These are phyloP conservation scores for Eurypyga helias DNA, from an alignment of 2,113 vertebrate species.

Conservation along the genomic window DNA sequence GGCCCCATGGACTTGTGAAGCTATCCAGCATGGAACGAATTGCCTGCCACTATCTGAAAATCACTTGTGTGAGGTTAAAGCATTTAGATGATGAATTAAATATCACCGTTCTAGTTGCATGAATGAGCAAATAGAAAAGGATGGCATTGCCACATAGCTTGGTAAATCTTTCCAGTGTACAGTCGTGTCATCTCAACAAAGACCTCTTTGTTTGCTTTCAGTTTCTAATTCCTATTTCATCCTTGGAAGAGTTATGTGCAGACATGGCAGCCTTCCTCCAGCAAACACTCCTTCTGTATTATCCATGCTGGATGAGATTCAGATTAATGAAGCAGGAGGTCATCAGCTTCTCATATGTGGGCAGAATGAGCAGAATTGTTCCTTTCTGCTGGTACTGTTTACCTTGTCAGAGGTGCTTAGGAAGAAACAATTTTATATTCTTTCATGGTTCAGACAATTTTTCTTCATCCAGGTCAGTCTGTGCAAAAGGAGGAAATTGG, in stretches of 20 bases:
- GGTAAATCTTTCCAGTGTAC: background rate
- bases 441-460: background rate
- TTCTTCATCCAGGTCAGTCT: background rate
- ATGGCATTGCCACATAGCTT: background rate
- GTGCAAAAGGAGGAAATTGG: background rate
- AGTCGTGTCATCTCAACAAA: background rate
- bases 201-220: background rate
- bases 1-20: too few species aligned
- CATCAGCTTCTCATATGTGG: background rate
- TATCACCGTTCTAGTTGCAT: background rate
- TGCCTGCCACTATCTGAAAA: background rate
- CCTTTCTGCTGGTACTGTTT: background rate
- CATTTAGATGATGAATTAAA: background rate
- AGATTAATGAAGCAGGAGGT: background rate
- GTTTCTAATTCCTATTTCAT: background rate
- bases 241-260: background rate
- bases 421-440: conserved; percentile 4
- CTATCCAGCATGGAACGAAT: background rate
- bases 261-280: background rate
- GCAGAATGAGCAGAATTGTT: background rate
- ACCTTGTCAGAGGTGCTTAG: background rate
- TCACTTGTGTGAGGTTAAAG: background rate
- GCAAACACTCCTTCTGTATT: background rate
- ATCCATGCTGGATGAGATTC: background rate
- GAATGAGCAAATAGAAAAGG: background rate